phyloP scores from a whole-genome alignment of 2,888 invertebrate genomes.

The Julus scandinavius region DNA sequence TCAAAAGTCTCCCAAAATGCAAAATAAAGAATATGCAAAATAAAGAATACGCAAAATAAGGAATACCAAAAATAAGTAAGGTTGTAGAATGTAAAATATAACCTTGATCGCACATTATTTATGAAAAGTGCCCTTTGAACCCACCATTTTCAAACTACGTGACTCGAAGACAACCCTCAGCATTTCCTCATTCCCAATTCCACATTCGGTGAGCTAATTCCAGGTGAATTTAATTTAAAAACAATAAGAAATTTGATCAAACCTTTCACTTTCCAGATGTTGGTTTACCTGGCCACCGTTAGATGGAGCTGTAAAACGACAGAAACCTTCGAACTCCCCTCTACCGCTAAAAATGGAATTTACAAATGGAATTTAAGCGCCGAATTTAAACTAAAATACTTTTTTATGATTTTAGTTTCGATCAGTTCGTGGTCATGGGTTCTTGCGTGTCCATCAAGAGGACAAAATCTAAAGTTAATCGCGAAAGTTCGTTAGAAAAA shows the following conservation, averaged over 20 bases:
- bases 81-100: background rate
- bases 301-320: background rate
- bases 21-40: too few species aligned
- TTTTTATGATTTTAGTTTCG: background rate
- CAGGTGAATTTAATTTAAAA: background rate
- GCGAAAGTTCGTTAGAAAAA: too few species aligned
- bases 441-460: background rate
- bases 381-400: background rate
- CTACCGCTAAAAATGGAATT: background rate
- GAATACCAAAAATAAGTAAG: too few species aligned
- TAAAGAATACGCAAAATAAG: too few species aligned
- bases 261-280: slow-evolving; percentile 1
- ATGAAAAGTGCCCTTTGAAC: background rate
- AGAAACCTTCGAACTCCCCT: background rate
- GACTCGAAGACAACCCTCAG: background rate
- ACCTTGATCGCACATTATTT: background rate
- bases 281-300: background rate
- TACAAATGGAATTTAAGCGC: background rate
- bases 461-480: background rate
- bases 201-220: background rate
- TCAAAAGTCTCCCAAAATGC: too few species aligned
- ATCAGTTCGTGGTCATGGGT: background rate
- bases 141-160: background rate
- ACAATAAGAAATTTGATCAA: background rate
- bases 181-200: background rate